Conservation (phyloP, 2,113 vertebrate genomes). For the Bujurquina vittata region DNA sequence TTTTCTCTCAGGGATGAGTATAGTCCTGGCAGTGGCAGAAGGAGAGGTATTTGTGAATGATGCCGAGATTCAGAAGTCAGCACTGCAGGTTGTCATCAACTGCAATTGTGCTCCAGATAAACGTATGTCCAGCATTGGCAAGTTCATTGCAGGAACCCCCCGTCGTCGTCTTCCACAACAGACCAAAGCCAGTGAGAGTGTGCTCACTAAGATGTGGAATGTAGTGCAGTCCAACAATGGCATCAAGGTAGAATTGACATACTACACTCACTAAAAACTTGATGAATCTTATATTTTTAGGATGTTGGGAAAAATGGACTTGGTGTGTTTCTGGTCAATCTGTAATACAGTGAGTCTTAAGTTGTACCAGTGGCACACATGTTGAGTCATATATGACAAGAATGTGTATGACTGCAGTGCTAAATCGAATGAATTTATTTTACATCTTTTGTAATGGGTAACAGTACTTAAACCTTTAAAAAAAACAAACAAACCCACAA, state of each 20-base stretch:
- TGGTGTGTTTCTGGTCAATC: background rate
- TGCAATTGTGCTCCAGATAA: conserved; percentile 97
- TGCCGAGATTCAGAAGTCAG: conserved; percentile 98
- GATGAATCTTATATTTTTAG: background rate
- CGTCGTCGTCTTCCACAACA: conserved; percentile 91
- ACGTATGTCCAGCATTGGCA: conserved; percentile 95
- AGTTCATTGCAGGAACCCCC: conserved; percentile 94
- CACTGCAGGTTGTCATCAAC: conserved; percentile 97
- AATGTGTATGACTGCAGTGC: background rate
- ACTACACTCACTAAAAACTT: background rate
- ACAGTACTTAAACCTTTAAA: background rate
- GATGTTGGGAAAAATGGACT: background rate
- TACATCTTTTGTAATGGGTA: background rate
- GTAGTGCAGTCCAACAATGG: conserved; percentile 98
- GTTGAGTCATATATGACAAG: background rate
- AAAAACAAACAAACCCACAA: too few relatives aligned
- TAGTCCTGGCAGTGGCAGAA: conserved; percentile 96
- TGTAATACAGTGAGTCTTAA: background rate
- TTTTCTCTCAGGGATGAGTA: conserved; percentile 89
- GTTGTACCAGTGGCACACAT: background rate
- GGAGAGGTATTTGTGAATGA: conserved; percentile 98
- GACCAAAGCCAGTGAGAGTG: conserved; percentile 90
- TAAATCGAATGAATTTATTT: background rate
- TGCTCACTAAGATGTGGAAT: conserved; percentile 97
- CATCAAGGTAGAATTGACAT: conserved; percentile 85